A percentile compares a stretch with the other conserved stretches of the same genome.
phyloP scores from a whole-genome alignment of 2,113 vertebrate genomes.

The Anolis carolinensis region DNA sequence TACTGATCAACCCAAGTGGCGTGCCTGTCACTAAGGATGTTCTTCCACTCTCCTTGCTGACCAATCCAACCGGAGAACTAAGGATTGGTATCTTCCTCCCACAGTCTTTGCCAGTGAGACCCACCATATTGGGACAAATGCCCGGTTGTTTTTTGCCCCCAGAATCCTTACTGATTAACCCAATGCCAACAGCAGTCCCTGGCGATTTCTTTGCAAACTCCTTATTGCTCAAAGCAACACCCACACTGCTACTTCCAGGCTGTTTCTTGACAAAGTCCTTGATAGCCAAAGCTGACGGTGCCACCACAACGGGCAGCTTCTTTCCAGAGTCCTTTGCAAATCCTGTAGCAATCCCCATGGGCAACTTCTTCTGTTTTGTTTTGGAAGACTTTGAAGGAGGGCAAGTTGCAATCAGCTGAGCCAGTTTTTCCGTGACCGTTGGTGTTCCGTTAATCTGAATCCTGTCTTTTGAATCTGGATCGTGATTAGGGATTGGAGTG shows the following conservation, averaged over 20 bases:
- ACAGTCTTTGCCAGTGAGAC: slow-evolving; percentile 74
- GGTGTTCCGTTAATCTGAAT: slow-evolving; percentile 83
- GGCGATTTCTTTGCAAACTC: slow-evolving; percentile 80
- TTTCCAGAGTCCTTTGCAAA: slow-evolving; percentile 76
- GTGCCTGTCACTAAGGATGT: slow-evolving; percentile 65
- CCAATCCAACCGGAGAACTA: slow-evolving; percentile 62
- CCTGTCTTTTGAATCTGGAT: slow-evolving; percentile 84
- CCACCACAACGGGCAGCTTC: slow-evolving; percentile 65
- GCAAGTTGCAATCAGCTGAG: slow-evolving; percentile 94
- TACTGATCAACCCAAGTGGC: slow-evolving; percentile 70
- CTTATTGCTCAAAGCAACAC: slow-evolving; percentile 73
- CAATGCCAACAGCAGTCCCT: slow-evolving; percentile 67
- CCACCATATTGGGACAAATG: slow-evolving; percentile 62
- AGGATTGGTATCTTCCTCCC: slow-evolving; percentile 70
- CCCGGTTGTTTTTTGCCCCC: slow-evolving; percentile 69
- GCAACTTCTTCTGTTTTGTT: slow-evolving; percentile 84
- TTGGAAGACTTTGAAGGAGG: slow-evolving; percentile 95
- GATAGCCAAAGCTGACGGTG: slow-evolving; percentile 62
- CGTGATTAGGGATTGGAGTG: slow-evolving; percentile 77
- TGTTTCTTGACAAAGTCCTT: slow-evolving; percentile 79
- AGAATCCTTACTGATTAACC: slow-evolving; percentile 77
- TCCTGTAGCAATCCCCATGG: slow-evolving; percentile 57
- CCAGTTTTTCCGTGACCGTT: slow-evolving; percentile 93
- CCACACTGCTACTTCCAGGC: slow-evolving; percentile 61
- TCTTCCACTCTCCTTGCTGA: slow-evolving; percentile 74